phyloP scores from a whole-genome alignment of 2,888 invertebrate genomes.

The Cataglyphis rosenhaueri region DNA sequence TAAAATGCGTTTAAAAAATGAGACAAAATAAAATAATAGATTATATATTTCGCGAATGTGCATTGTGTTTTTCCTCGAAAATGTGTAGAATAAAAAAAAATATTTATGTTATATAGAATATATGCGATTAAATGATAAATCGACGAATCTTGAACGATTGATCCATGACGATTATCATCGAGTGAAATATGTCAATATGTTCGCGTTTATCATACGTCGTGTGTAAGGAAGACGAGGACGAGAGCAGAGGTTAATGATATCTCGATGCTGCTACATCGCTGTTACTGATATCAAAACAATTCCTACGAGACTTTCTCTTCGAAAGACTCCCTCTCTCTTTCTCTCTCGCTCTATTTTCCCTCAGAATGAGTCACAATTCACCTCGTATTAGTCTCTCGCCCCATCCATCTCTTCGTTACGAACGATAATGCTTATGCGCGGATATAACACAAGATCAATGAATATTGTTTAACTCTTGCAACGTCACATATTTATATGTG shows the following conservation, averaged over 20 bases:
- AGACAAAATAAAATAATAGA: neutral
- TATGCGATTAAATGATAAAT: neutral
- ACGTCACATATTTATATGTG: neutral
- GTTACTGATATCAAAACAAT: slow-evolving; percentile 26
- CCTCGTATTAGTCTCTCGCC: slow-evolving; percentile 1
- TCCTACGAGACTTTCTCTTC: slow-evolving; percentile 5
- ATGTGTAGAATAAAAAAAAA: neutral
- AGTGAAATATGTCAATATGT: slow-evolving; percentile 2
- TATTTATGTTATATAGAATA: neutral
- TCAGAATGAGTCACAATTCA: slow-evolving; percentile 47
- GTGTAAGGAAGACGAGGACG: slow-evolving; percentile 37
- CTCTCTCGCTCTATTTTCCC: slow-evolving; percentile 56
- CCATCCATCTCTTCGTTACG: slow-evolving; percentile 22
- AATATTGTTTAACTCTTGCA: slow-evolving; percentile 55
- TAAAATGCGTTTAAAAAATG: neutral
- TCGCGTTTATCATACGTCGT: neutral
- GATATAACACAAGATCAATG: slow-evolving; percentile 46
- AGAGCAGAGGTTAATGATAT: slow-evolving; percentile 72
- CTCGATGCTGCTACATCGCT: slow-evolving; percentile 57
- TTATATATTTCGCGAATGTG: neutral
- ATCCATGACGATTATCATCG: slow-evolving; percentile 17
- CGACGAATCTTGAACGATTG: neutral
- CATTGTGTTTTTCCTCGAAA: neutral
- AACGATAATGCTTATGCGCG: slow-evolving; percentile 55
- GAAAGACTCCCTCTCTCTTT: neutral